Percentiles rank a stretch among this genome's conserved stretches.
phyloP scores from a whole-genome alignment of 2,888 invertebrate species.

The Athalia circularis region DNA sequence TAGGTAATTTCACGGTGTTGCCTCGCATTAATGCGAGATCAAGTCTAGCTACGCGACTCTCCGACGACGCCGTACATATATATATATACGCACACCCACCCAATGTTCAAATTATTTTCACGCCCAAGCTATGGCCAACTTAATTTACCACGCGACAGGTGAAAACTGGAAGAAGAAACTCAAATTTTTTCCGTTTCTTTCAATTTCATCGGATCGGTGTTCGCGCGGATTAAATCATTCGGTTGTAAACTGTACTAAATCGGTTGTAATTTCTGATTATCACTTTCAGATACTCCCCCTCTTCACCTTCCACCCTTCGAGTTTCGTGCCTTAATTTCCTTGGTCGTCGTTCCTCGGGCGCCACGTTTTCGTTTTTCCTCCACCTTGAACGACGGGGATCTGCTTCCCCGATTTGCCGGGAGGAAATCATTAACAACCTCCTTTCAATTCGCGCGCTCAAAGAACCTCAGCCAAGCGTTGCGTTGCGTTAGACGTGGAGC shows the following conservation, averaged over 20 bases:
- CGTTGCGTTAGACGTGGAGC: slow-evolving; percentile 14
- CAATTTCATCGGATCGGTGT: neutral
- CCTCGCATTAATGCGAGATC: slow-evolving; percentile 63
- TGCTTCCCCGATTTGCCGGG: slow-evolving; percentile 19
- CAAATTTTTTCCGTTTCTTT: too few species aligned
- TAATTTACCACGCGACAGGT: neutral
- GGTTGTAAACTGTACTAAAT: neutral
- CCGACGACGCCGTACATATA: neutral
- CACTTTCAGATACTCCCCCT: too few species aligned
- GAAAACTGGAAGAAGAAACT: too few species aligned
- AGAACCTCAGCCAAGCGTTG: slow-evolving; percentile 32
- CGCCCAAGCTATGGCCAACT: neutral
- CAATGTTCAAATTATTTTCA: neutral
- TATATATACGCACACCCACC: neutral
- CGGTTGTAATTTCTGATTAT: neutral
- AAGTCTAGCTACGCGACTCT: slow-evolving; percentile 33
- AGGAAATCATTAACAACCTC: slow-evolving; percentile 45
- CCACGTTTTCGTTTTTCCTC: slow-evolving; percentile 21
- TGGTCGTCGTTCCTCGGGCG: neutral
- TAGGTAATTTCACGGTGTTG: slow-evolving; percentile 69
- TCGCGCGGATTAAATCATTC: neutral
- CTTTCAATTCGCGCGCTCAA: slow-evolving; percentile 43
- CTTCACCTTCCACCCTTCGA: neutral
- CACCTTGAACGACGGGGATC: slow-evolving; percentile 3
- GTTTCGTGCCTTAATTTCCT: neutral